Evolutionary conservation across 2,113 vertebrate species (phyloP).

Genomic region (Noturus placidus): DNA sequence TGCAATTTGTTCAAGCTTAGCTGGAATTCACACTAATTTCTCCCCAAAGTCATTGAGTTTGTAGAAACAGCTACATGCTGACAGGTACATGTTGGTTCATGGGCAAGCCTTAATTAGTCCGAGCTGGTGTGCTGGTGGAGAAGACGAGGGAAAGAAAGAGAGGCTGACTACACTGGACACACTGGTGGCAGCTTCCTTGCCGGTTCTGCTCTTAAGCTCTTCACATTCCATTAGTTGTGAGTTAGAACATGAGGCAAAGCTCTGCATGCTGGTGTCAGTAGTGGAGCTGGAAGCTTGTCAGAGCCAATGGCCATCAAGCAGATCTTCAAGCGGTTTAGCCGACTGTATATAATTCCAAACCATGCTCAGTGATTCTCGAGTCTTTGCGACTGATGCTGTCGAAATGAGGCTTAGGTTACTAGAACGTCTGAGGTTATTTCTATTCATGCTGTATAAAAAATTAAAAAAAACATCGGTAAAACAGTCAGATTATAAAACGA

Average conservation of each 20-base stretch:
- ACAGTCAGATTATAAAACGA: not conserved
- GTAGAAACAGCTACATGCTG: conserved; percentile 61
- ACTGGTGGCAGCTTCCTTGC: conserved; percentile 56
- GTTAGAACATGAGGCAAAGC: conserved; percentile 61
- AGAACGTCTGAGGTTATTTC: conserved; percentile 3
- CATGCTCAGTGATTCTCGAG: conserved; percentile 21
- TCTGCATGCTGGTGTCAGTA: conserved; percentile 58
- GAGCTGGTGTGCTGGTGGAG: conserved; percentile 59
- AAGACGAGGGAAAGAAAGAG: conserved; percentile 12
- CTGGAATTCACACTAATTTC: conserved; percentile 71
- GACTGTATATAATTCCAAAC: conserved; percentile 48
- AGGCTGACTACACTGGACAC: conserved; percentile 57
- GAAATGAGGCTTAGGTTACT: not conserved
- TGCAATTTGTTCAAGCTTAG: conserved; percentile 67
- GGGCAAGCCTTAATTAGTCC: conserved; percentile 74
- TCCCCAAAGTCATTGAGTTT: conserved; percentile 65
- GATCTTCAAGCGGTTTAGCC: conserved; percentile 53
- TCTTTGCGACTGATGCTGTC: not conserved
- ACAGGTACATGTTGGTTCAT: conserved; percentile 71
- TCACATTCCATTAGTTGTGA: conserved; percentile 68
- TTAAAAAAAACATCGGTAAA: not conserved
- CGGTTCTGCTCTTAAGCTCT: conserved; percentile 68
- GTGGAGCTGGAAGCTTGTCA: conserved; percentile 62
- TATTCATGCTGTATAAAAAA: not conserved
- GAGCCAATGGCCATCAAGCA: conserved; percentile 60